Conservation (phyloP, 2,113 vertebrate genomes). For the Hydrolagus affinis region DNA sequence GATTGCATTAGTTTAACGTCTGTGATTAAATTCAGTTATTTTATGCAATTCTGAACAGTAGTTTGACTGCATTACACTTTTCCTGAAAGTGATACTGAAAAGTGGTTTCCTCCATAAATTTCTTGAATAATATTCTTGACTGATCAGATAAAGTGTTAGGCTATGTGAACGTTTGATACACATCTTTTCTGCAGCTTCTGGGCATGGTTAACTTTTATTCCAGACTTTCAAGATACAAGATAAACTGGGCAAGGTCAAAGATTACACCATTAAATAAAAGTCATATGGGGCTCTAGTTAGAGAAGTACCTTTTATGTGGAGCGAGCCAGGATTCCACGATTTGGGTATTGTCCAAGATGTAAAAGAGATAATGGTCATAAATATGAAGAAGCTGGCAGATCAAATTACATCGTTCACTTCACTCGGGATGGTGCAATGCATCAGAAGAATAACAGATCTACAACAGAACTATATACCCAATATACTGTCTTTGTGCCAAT, state of each 20-base stretch:
- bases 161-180: not conserved
- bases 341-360: not conserved
- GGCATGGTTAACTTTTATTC: not conserved
- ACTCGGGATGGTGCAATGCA: no score
- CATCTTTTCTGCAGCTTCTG: not conserved
- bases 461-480: no score
- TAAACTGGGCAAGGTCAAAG: not conserved
- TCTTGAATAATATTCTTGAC: not conserved
- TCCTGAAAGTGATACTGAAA: not conserved
- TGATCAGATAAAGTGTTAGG: not conserved
- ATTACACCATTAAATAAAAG: not conserved
- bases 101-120: not conserved
- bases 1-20: not conserved
- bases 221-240: not conserved
- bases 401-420: not conserved
- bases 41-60: not conserved
- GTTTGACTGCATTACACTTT: not conserved
- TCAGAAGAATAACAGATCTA: no score
- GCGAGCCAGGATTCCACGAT: not conserved
- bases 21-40: not conserved
- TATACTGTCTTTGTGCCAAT: no score
- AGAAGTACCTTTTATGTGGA: not conserved
- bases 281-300: not conserved
- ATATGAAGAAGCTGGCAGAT: not conserved
- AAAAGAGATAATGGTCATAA: not conserved